Percentiles rank a stretch among this genome's conserved stretches.
phyloP scores from a whole-genome alignment of 2,888 invertebrate species.

The Pandemis corylana region DNA sequence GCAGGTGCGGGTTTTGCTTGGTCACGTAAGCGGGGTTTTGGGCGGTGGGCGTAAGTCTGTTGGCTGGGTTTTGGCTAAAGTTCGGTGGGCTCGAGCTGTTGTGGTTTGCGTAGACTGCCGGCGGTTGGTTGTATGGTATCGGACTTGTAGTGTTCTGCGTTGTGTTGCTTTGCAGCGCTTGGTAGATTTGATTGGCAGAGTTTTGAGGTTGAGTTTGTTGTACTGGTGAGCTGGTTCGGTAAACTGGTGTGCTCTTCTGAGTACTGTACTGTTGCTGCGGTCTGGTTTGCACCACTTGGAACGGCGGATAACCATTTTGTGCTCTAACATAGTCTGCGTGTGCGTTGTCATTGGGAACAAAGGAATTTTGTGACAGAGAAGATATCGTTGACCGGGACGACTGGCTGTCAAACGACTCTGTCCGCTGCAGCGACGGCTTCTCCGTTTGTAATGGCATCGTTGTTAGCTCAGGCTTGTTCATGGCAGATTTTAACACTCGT shows the following conservation, averaged over 20 bases:
- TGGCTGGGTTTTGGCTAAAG: slow-evolving; percentile 74
- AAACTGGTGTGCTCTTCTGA: slow-evolving; percentile 68
- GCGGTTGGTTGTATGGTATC: slow-evolving; percentile 74
- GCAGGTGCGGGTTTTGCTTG: slow-evolving; percentile 66
- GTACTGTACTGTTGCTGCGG: slow-evolving; percentile 69
- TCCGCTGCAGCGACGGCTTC: slow-evolving; percentile 77
- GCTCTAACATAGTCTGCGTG: slow-evolving; percentile 74
- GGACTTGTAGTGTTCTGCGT: slow-evolving; percentile 67
- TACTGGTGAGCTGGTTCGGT: slow-evolving; percentile 66
- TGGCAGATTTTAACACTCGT: slow-evolving; percentile 92
- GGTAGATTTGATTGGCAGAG: slow-evolving; percentile 67
- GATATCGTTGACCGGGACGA: slow-evolving; percentile 82
- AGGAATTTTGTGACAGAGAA: slow-evolving; percentile 76
- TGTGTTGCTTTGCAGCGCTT: slow-evolving; percentile 64
- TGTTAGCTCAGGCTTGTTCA: slow-evolving; percentile 88
- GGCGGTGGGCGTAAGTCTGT: slow-evolving; percentile 72
- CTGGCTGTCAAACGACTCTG: slow-evolving; percentile 82
- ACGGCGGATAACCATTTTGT: slow-evolving; percentile 71
- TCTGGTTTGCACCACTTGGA: slow-evolving; percentile 69
- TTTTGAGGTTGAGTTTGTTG: slow-evolving; percentile 59
- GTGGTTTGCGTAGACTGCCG: slow-evolving; percentile 67
- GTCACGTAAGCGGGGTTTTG: slow-evolving; percentile 65
- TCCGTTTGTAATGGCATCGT: slow-evolving; percentile 80
- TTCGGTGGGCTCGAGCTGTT: slow-evolving; percentile 74
- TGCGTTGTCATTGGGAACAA: slow-evolving; percentile 63